phyloP scores from a whole-genome alignment of 1,140 invertebrate species.

The Hyles vespertilio region DNA sequence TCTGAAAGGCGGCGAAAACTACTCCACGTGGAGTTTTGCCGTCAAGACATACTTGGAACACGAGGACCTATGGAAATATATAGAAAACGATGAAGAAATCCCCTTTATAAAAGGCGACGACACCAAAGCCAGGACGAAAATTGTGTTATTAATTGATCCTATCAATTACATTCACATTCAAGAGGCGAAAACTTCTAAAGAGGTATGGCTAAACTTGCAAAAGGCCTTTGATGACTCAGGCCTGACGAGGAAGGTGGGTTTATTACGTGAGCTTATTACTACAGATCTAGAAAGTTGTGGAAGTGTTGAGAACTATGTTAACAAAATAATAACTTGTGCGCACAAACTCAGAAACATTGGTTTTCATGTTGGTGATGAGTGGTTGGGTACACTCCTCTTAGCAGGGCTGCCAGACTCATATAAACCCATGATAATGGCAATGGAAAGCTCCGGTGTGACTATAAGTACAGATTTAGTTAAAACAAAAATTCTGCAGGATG shows the following conservation, averaged over 20 bases:
- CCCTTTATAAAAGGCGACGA: no score
- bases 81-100: no score
- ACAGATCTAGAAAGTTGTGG: neutral
- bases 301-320: neutral
- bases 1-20: no score
- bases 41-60: no score
- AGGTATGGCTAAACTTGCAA: neutral
- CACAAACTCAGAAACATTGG: neutral
- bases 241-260: neutral
- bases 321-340: neutral
- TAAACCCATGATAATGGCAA: neutral
- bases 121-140: no score
- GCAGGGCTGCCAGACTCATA: neutral
- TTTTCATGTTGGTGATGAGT: neutral
- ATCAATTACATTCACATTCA: slow-evolving; percentile 1
- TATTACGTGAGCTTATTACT: neutral
- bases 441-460: neutral
- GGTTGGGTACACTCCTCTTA: neutral
- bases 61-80: no score
- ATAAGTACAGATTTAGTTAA: neutral
- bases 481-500: neutral
- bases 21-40: no score
- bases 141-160: neutral
- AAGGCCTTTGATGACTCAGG: neutral
- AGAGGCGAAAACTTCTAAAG: neutral